Conservation (phyloP, 2,113 vertebrate species). For the Sakesphorus luctuosus region DNA sequence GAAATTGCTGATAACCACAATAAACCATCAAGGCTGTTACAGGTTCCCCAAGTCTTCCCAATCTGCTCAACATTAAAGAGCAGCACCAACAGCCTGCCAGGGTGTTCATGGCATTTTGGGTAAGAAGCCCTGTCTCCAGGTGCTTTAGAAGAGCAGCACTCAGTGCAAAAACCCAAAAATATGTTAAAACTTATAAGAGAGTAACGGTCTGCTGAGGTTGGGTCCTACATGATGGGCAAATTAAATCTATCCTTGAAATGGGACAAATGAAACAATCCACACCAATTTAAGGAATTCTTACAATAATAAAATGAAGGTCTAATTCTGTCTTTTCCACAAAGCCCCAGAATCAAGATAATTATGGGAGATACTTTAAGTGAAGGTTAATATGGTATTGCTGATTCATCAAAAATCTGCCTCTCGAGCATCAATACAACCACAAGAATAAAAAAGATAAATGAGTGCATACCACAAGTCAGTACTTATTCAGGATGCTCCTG, state of each 20-base stretch:
- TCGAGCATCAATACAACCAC: neutral
- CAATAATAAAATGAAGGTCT: neutral
- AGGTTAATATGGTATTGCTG: neutral
- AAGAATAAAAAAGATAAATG: neutral
- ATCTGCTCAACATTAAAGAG: neutral
- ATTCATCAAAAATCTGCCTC: neutral
- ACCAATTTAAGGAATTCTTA: neutral
- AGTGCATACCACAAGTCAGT: neutral
- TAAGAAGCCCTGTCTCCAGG: neutral
- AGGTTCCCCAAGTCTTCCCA: neutral
- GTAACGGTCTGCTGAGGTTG: neutral
- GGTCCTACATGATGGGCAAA: neutral
- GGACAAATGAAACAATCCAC: neutral
- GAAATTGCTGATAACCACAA: rapidly evolving
- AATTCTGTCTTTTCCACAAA: neutral
- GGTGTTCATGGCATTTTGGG: neutral
- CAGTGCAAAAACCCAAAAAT: neutral
- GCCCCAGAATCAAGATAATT: neutral
- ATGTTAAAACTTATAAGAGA: neutral
- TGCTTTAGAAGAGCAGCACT: neutral
- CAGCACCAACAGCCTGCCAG: neutral
- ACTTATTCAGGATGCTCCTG: neutral
- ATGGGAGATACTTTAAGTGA: neutral
- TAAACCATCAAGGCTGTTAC: neutral
- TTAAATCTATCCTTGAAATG: neutral